phyloP scores from a whole-genome alignment of 1,140 invertebrate genomes.

The Penaeus vannamei region DNA sequence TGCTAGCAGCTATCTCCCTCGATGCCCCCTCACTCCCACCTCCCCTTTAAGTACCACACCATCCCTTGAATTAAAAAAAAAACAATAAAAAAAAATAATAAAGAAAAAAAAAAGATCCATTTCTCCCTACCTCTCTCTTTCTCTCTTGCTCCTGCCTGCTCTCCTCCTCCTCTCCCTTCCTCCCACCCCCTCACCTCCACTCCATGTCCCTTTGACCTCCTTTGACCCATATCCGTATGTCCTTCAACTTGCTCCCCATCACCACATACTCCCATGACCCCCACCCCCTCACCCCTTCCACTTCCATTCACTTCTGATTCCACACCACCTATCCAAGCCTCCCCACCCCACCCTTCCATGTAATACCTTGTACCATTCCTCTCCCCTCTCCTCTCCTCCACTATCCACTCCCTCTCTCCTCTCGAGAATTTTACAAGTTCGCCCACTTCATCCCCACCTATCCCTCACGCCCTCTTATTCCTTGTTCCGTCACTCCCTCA shows the following conservation, averaged over 20 bases:
- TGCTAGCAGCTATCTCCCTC: slow-evolving; percentile 66
- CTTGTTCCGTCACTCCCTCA: background rate
- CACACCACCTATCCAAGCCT: too few species aligned
- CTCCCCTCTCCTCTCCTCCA: slow-evolving; percentile 17
- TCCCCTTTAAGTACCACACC: slow-evolving; percentile 14
- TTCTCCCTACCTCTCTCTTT: slow-evolving; percentile 12
- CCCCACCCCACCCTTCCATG: too few species aligned
- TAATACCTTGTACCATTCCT: background rate
- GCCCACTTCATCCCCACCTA: background rate
- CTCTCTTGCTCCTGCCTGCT: background rate
- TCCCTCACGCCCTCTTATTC: background rate
- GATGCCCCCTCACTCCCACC: slow-evolving; percentile 52
- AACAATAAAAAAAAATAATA: background rate
- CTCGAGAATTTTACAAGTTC: background rate
- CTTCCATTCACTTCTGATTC: slow-evolving; percentile 16
- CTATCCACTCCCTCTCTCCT: background rate
- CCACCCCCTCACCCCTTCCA: slow-evolving; percentile 2
- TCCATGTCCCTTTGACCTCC: slow-evolving; percentile 28
- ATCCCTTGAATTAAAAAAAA: slow-evolving; percentile 3
- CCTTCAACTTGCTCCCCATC: slow-evolving; percentile 25
- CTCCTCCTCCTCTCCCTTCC: background rate
- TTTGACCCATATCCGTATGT: background rate
- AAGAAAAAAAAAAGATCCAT: background rate
- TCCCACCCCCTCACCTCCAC: background rate
- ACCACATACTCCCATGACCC: background rate